Conservation (phyloP, 2,797 vertebrate species). For the Nannoperca australis region DNA sequence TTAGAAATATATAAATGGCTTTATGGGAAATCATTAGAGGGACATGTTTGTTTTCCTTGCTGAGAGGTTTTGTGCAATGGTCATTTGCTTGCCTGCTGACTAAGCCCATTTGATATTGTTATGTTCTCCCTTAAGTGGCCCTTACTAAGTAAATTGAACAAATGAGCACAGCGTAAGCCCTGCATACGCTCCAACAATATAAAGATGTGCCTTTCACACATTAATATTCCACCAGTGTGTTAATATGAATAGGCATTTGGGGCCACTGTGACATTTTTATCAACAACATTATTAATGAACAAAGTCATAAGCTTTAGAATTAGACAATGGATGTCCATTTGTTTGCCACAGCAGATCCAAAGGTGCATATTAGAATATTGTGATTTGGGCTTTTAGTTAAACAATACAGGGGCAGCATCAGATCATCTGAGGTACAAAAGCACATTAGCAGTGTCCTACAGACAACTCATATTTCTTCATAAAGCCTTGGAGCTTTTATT, state of each 20-base stretch:
- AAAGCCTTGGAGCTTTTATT: not conserved
- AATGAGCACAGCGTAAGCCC: conserved; percentile 33
- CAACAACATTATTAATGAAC: conserved; percentile 27
- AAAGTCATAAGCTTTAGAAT: conserved; percentile 15
- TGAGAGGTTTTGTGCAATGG: conserved; percentile 61
- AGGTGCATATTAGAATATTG: conserved; percentile 2
- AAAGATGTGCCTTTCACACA: conserved; percentile 47
- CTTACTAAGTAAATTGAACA: conserved; percentile 50
- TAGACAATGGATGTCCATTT: conserved; percentile 16
- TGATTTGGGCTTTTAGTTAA: conserved; percentile 36
- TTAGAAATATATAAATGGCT: conserved; percentile 52
- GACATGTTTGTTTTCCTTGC: conserved; percentile 65
- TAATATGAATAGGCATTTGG: conserved; percentile 26
- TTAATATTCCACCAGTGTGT: conserved; percentile 18
- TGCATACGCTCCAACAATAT: conserved; percentile 8
- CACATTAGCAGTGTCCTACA: not conserved
- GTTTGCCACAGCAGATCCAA: conserved; percentile 32
- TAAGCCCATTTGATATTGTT: conserved; percentile 55
- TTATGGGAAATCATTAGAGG: conserved; percentile 74
- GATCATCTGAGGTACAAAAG: not conserved
- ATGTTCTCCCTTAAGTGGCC: conserved; percentile 62
- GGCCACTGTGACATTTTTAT: conserved; percentile 18
- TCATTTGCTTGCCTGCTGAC: conserved; percentile 69
- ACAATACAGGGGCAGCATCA: not conserved
- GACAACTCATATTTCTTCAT: not conserved